These are phyloP conservation scores for Mythimna loreyi DNA, from an alignment of 2,888 invertebrate species.

Conservation along the genomic window DNA sequence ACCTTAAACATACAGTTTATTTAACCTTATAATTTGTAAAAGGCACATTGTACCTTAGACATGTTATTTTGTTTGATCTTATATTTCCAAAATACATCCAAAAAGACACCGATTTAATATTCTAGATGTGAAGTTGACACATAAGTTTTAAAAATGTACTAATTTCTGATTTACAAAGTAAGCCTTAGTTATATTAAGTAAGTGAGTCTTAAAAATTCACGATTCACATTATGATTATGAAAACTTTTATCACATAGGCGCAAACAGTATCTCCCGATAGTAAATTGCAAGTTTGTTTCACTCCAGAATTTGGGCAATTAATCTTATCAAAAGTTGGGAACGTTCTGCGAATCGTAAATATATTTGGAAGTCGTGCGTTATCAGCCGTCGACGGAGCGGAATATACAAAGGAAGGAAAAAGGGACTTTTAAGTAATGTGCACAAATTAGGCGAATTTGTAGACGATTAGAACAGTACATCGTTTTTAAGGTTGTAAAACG, in stretches of 20 bases:
- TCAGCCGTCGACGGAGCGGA: constrained; percentile 39
- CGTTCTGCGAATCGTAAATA: constrained; percentile 57
- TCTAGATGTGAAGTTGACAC: no score
- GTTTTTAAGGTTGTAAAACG: constrained; percentile 59
- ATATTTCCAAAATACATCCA: no score
- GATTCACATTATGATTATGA: constrained; percentile 10
- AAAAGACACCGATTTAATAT: no score
- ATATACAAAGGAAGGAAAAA: constrained; percentile 42
- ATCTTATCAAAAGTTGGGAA: constrained; percentile 62
- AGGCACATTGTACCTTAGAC: no score
- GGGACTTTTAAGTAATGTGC: constrained; percentile 49
- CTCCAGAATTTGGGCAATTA: constrained; percentile 64
- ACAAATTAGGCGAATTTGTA: constrained; percentile 55
- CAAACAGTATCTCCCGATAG: constrained; percentile 47
- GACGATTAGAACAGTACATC: constrained; percentile 48
- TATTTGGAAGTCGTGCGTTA: constrained; percentile 60
- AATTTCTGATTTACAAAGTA: no score
- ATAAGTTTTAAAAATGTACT: no score
- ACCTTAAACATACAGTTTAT: no score
- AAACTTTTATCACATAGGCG: constrained; percentile 37
- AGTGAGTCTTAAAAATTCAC: not conserved
- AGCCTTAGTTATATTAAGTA: no score
- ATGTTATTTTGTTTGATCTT: no score
- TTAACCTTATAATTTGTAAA: no score
- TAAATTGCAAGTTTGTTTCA: constrained; percentile 56